These are phyloP conservation scores for Panagrolaimus sp. DNA, from an alignment of 1,140 invertebrate species.

Conservation along the genomic window DNA sequence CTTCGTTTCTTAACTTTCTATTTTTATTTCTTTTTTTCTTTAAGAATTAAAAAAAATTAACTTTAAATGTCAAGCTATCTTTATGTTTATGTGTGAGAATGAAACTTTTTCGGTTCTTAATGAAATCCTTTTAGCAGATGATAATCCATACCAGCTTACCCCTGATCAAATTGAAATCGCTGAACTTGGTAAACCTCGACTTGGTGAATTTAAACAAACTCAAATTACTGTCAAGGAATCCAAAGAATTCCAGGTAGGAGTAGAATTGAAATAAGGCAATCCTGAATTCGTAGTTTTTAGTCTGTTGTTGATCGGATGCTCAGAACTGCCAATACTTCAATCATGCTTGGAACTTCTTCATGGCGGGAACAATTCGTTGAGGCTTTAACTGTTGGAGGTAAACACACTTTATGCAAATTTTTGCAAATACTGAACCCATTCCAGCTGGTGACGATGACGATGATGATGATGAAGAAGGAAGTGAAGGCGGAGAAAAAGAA, in stretches of 20 bases:
- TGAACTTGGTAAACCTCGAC: conserved; percentile 70
- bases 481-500: conserved; percentile 60
- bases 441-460: conserved; percentile 60
- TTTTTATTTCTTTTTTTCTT: not conserved
- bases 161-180: conserved; percentile 76
- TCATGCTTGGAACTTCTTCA: conserved; percentile 86
- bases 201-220: conserved; percentile 76
- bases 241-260: conserved; percentile 87
- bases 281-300: conserved; percentile 64
- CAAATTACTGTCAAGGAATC: conserved; percentile 88
- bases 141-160: conserved; percentile 62
- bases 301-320: conserved; percentile 95
- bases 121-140: conserved; percentile 18
- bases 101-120: conserved; percentile 7
- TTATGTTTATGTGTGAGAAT: conserved; percentile 19
- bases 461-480: conserved; percentile 66
- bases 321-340: conserved; percentile 85
- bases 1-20: not conserved
- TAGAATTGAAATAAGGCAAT: not conserved
- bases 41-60: not conserved
- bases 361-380: conserved; percentile 98
- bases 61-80: not conserved
- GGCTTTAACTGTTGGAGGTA: conserved; percentile 85
- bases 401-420: conserved; percentile 58
- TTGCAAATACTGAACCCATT: not conserved